A percentile compares a stretch with the other conserved stretches of the same genome.
phyloP scores from a whole-genome alignment of 2,113 vertebrate genomes.

The Dryoscopus gambensis region DNA sequence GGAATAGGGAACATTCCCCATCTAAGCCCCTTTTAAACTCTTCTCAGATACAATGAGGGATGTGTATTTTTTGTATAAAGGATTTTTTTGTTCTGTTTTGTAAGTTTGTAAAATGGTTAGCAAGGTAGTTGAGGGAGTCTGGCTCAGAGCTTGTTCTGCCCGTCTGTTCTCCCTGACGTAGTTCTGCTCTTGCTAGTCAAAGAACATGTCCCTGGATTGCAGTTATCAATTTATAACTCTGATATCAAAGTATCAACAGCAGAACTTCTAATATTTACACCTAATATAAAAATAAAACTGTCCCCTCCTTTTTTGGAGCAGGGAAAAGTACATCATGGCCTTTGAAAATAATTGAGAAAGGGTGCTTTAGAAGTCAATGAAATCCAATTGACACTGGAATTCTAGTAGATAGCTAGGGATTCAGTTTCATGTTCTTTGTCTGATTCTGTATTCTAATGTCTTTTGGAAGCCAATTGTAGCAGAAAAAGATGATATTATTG shows the following conservation, averaged over 20 bases:
- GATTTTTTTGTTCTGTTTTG: no score
- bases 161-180: fast-evolving
- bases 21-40: background rate
- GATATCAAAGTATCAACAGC: background rate
- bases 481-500: background rate
- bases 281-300: background rate
- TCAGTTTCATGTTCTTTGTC: background rate
- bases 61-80: background rate
- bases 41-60: background rate
- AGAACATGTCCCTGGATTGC: background rate
- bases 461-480: background rate
- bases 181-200: background rate
- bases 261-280: background rate
- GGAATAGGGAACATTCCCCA: background rate
- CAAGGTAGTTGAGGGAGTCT: background rate
- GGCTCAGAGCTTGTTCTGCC: background rate
- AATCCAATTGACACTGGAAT: background rate
- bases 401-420: background rate
- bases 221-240: background rate
- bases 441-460: background rate
- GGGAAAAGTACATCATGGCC: background rate
- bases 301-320: background rate
- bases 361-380: background rate
- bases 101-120: background rate
- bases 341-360: background rate